Percentiles rank a stretch among this genome's conserved stretches.
Evolutionary conservation across 2,888 invertebrate species (phyloP).

Genomic region (Parnassius apollo): DNA sequence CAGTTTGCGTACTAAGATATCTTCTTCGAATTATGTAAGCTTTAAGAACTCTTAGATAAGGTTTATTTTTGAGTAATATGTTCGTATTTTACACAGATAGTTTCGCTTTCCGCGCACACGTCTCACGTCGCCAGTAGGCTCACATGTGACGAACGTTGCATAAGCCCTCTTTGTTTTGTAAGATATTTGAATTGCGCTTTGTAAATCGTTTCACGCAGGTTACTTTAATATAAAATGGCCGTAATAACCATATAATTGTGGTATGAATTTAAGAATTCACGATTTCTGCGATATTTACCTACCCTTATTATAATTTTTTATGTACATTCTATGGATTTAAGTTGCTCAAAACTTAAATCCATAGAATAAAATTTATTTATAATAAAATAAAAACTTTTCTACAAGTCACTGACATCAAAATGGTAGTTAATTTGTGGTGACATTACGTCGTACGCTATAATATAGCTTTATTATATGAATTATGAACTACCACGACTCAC

Average conservation of each 20-base stretch:
- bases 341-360: too few relatives aligned
- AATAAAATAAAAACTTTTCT: too few relatives aligned
- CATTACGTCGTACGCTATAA: too few relatives aligned
- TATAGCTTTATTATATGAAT: too few relatives aligned
- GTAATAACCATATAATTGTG: neutral
- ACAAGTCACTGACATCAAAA: too few relatives aligned
- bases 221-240: constrained; percentile 5
- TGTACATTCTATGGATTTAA: too few relatives aligned
- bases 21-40: neutral
- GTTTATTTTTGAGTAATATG: constrained; percentile 6
- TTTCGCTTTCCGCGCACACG: constrained; percentile 40
- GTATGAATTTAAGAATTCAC: too few relatives aligned
- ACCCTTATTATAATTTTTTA: too few relatives aligned
- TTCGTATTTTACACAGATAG: constrained; percentile 6
- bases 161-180: constrained; percentile 51
- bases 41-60: neutral
- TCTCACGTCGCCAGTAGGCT: constrained; percentile 48
- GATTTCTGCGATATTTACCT: too few relatives aligned
- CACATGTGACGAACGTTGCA: constrained; percentile 50
- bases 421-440: too few relatives aligned
- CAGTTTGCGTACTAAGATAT: constrained; percentile 15
- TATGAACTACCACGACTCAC: too few relatives aligned
- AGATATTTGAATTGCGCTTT: constrained; percentile 37
- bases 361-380: too few relatives aligned
- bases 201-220: constrained; percentile 38